phyloP scores from a whole-genome alignment of 2,888 invertebrate species.

The Aethes cnicana region DNA sequence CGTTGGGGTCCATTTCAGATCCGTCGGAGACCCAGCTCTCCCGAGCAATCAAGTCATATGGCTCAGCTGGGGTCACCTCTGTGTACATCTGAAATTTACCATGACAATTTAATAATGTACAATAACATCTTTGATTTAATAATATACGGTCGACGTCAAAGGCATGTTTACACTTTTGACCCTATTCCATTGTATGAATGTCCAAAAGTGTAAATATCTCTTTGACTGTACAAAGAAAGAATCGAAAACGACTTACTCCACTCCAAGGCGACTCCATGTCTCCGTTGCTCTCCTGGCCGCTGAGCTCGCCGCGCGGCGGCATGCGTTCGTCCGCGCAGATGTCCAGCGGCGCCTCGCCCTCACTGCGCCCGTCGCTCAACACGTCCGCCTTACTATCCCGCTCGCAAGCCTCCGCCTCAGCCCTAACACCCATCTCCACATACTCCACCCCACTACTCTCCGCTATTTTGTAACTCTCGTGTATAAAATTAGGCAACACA shows the following conservation, averaged over 20 bases:
- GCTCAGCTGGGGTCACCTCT: slow-evolving; percentile 66
- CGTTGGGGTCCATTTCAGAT: slow-evolving; percentile 80
- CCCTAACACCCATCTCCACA: slow-evolving; percentile 49
- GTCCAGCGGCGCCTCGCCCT: slow-evolving; percentile 78
- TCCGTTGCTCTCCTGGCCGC: slow-evolving; percentile 93
- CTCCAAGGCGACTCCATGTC: slow-evolving; percentile 90
- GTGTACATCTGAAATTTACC: slow-evolving; percentile 78
- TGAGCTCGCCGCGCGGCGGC: slow-evolving; percentile 93
- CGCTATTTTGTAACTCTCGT: slow-evolving; percentile 73
- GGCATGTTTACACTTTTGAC: too few relatives aligned
- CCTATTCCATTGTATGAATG: too few relatives aligned
- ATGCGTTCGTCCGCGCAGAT: slow-evolving; percentile 93
- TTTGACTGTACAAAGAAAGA: too few relatives aligned
- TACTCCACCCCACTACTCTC: slow-evolving; percentile 64
- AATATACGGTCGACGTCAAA: too few relatives aligned
- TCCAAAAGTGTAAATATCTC: too few relatives aligned
- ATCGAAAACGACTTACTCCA: slow-evolving; percentile 86
- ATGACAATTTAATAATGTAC: slow-evolving; percentile 37
- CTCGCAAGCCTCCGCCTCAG: slow-evolving; percentile 50
- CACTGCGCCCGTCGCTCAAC: slow-evolving; percentile 61
- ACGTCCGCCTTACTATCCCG: slow-evolving; percentile 67
- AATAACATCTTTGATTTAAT: background rate
- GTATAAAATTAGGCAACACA: slow-evolving; percentile 72
- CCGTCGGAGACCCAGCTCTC: slow-evolving; percentile 87
- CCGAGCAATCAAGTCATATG: slow-evolving; percentile 85